Base-by-base conservation (phyloP, 2,113 vertebrate species). In the Silurus glanis region DNA sequence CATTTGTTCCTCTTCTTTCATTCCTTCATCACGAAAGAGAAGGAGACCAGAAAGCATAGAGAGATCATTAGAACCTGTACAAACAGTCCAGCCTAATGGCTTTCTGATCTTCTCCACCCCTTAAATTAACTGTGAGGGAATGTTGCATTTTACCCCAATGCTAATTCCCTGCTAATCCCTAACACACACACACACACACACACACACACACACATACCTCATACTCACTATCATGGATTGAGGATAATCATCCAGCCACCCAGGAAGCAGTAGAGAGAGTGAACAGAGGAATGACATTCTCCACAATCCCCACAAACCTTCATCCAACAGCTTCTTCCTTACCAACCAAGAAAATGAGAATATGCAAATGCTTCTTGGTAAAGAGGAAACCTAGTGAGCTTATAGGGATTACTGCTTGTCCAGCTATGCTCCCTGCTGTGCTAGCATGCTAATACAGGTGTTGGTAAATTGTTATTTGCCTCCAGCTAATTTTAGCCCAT, bases 371-470 rank as follows among this genome's bases (percentile, higher is more conserved):
- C 87, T 66, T 80, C 74, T 88, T 90, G 74, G 83, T 89, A 76
- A 87, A 91, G 93, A 93, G 93, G 92, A 92, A 93, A 87, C 92
- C 91, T 91, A 88, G 91, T 83, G 92, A 94, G 96, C 94, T 98
- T 97, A 97, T 95, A 91, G 92, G 96, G 97, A 99, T 98, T 98
- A 98, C 13, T 80, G 91, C 95, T 95, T 95, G 97, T 96, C 95
- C 83, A 94, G 94, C 94, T 94, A 55, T 93, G 86, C 94, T 93
- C 95, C 96, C 95, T 89, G 85, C 94, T 89, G 95, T 80, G 91
- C 87, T 91, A 92, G 94, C 95, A 91, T 87, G 90, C 96, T 97
- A 96, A 97, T 97, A 97, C 97, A 99, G 97, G 97, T 98, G 97
- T 97, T 95, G 92, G 96, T 94, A 96, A 97, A 96, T 93, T 94